A percentile compares a stretch with the other conserved stretches of the same genome.
phyloP scores from a whole-genome alignment of 2,888 invertebrate genomes.

The Asteroscopus sphinx region DNA sequence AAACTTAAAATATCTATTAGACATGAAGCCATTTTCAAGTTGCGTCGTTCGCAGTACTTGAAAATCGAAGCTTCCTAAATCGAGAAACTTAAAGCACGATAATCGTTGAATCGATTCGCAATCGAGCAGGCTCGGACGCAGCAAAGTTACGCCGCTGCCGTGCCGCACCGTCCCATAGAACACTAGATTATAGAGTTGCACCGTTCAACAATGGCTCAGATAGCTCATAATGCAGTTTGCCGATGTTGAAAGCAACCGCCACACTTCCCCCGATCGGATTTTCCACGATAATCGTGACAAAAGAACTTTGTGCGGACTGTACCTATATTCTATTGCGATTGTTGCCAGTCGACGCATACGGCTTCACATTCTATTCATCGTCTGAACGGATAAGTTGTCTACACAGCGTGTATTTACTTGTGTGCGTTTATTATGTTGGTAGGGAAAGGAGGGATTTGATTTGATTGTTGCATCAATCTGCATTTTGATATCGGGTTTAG shows the following conservation, averaged over 20 bases:
- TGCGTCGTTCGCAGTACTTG: too few relatives aligned
- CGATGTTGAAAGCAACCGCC: conserved; percentile 84
- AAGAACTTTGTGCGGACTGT: conserved; percentile 85
- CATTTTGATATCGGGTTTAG: not conserved
- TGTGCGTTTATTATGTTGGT: conserved; percentile 55
- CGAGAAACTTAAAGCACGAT: conserved; percentile 51
- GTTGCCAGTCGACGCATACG: conserved; percentile 69
- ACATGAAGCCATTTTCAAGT: too few relatives aligned
- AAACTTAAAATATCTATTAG: too few relatives aligned
- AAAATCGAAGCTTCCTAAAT: conserved; percentile 33
- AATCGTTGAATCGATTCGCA: conserved; percentile 44
- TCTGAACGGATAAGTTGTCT: conserved; percentile 72
- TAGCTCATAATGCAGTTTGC: conserved; percentile 89
- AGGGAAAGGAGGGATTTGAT: conserved; percentile 11
- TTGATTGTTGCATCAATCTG: conserved; percentile 16
- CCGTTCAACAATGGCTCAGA: conserved; percentile 79
- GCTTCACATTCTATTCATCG: conserved; percentile 76
- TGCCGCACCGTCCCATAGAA: conserved; percentile 63
- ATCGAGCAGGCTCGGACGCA: conserved; percentile 45
- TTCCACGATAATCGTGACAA: conserved; percentile 88
- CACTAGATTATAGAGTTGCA: conserved; percentile 78
- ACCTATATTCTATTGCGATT: conserved; percentile 76
- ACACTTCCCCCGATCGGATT: conserved; percentile 88
- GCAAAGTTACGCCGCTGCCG: conserved; percentile 63
- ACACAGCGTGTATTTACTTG: conserved; percentile 69